Conservation (phyloP, 2,888 invertebrate species). For the Drosophila mercatorum region DNA sequence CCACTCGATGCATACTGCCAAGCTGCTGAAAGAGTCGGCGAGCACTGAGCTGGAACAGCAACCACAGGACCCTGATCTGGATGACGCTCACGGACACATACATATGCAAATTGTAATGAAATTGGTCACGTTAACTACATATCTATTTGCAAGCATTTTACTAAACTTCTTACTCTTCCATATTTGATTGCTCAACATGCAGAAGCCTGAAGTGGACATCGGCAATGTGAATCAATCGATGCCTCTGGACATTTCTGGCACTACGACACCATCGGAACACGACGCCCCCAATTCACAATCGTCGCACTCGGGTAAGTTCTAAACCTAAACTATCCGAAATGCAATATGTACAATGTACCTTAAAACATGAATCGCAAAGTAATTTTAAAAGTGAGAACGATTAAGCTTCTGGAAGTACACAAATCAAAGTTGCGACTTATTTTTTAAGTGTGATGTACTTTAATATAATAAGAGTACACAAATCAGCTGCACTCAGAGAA, state of each 20-base stretch:
- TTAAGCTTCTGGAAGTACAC: background rate
- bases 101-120: conserved; percentile 85
- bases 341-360: conserved; percentile 8
- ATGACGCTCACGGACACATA: conserved; percentile 84
- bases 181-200: conserved; percentile 29
- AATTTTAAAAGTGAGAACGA: background rate
- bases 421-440: conserved; percentile 24
- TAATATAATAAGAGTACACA: background rate
- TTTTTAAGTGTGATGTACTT: conserved; percentile 15
- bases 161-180: conserved; percentile 38
- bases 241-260: conserved; percentile 85
- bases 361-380: conserved; percentile 35
- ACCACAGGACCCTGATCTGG: conserved; percentile 86
- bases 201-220: conserved; percentile 85
- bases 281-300: conserved; percentile 84
- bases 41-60: conserved; percentile 85
- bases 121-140: conserved; percentile 72
- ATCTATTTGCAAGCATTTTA: conserved; percentile 39
- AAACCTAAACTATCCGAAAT: conserved; percentile 3
- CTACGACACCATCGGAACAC: conserved; percentile 84
- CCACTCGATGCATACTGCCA: conserved; percentile 82
- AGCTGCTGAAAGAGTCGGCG: conserved; percentile 84
- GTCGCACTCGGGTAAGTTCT: conserved; percentile 83
- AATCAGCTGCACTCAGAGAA: conserved; percentile 19
- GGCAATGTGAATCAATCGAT: conserved; percentile 84